These are phyloP conservation scores for Drosophila mettleri DNA, from an alignment of 2,888 invertebrate genomes.

Conservation along the genomic window DNA sequence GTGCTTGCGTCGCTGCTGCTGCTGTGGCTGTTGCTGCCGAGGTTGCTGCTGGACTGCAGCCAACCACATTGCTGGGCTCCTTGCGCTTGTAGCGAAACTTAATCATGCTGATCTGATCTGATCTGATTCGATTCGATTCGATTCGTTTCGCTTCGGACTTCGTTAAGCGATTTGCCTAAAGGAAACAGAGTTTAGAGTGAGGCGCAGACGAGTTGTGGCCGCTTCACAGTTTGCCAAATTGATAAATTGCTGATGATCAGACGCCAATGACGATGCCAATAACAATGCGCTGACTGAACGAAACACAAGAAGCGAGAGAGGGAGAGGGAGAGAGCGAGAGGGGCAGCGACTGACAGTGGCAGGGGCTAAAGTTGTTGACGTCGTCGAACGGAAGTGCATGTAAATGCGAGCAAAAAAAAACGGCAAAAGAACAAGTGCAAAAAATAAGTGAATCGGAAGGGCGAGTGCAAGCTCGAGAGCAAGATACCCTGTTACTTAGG, in stretches of 20 bases:
- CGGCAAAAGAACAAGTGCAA: slow-evolving; percentile 2
- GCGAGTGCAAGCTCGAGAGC: neutral
- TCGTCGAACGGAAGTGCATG: slow-evolving; percentile 59
- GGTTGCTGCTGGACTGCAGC: slow-evolving; percentile 16
- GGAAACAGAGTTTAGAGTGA: slow-evolving; percentile 2
- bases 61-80: slow-evolving; percentile 85
- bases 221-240: slow-evolving; percentile 17
- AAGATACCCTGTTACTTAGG: neutral
- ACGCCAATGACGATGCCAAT: slow-evolving; percentile 5
- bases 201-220: neutral
- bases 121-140: neutral
- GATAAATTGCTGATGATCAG: neutral
- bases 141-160: neutral
- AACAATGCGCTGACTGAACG: slow-evolving; percentile 37
- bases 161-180: slow-evolving; percentile 15
- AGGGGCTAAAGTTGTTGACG: slow-evolving; percentile 32
- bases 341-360: neutral
- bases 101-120: slow-evolving; percentile 85
- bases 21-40: slow-evolving; percentile 3
- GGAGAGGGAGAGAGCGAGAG: neutral
- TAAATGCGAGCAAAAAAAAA: slow-evolving; percentile 26
- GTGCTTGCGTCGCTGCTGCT: neutral
- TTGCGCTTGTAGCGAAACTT: slow-evolving; percentile 89
- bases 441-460: neutral
- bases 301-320: neutral